Evolutionary conservation across 2,888 invertebrate genomes (phyloP).

Genomic region (Watsonalla cultraria): DNA sequence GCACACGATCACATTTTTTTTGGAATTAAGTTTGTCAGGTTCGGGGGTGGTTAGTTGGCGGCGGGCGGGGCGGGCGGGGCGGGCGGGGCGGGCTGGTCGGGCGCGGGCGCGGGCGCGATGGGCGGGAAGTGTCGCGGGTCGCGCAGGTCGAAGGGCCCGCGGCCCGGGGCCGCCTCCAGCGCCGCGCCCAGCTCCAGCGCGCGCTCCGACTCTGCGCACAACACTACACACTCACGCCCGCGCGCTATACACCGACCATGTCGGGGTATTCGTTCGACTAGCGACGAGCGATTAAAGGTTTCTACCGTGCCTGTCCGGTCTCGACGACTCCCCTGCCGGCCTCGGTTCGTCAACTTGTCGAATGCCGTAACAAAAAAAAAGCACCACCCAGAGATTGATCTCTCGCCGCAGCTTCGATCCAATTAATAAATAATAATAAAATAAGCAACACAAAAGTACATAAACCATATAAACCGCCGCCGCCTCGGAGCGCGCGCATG

Average conservation of each 20-base stretch:
- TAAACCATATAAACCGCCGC: not conserved
- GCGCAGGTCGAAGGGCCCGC: constrained; percentile 85
- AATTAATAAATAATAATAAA: not conserved
- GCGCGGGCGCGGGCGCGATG: constrained; percentile 73
- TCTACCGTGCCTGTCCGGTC: too few species aligned
- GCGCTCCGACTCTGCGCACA: constrained; percentile 83
- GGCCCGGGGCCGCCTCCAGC: constrained; percentile 81
- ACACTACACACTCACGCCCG: constrained; percentile 1
- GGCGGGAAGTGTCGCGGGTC: constrained; percentile 92
- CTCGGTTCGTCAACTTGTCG: too few species aligned
- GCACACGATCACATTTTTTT: not conserved
- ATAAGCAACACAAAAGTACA: not conserved
- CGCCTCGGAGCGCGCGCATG: not conserved
- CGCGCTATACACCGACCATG: not conserved
- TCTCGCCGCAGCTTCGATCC: too few species aligned
- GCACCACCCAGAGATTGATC: too few species aligned
- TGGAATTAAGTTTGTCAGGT: not conserved
- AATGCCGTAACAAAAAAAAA: too few species aligned
- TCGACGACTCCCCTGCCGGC: too few species aligned
- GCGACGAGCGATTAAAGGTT: not conserved
- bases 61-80: constrained; percentile 16
- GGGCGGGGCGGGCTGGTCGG: constrained; percentile 16
- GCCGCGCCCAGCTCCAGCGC: constrained; percentile 86
- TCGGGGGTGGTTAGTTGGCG: constrained; percentile 8
- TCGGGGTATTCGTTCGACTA: not conserved